phyloP scores from a whole-genome alignment of 2,888 invertebrate genomes.

The Hecatera dysodea region DNA sequence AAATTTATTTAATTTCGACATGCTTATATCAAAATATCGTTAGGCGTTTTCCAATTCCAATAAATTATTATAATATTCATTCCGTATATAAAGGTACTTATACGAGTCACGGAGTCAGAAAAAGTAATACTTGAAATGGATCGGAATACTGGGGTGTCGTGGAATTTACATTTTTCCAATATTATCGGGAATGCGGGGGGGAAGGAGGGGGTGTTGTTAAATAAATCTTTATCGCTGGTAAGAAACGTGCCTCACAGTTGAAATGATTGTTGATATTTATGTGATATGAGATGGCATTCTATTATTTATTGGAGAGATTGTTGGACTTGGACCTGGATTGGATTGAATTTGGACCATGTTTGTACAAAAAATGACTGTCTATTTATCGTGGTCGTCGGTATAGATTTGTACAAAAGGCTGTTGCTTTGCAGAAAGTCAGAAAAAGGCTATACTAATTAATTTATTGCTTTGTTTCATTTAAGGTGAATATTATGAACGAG shows the following conservation, averaged over 20 bases:
- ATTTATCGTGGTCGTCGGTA: too few species aligned
- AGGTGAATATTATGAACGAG: too few species aligned
- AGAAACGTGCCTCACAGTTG: slow-evolving; percentile 2
- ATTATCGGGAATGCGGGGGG: slow-evolving; percentile 12
- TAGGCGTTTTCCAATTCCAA: slow-evolving; percentile 2
- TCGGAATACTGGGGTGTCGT: slow-evolving; percentile 26
- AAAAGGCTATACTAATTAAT: too few species aligned
- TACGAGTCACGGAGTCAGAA: slow-evolving; percentile 30
- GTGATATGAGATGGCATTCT: too few species aligned
- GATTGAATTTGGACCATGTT: background rate
- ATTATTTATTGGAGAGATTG: too few species aligned
- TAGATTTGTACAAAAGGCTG: too few species aligned
- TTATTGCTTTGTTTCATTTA: too few species aligned
- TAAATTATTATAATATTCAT: background rate
- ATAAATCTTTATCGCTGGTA: slow-evolving; percentile 23
- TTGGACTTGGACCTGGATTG: too few species aligned
- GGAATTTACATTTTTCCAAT: slow-evolving; percentile 56
- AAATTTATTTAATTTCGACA: background rate
- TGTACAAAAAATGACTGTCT: too few species aligned
- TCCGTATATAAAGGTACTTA: background rate
- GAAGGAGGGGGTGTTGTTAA: background rate
- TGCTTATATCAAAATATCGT: background rate
- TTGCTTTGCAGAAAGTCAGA: too few species aligned
- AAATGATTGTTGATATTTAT: slow-evolving; percentile 3
- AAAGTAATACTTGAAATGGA: slow-evolving; percentile 44